Evolutionary conservation across 35 echinoderm and acorn worm species (phyloP), one percentile per base, ranked within the genome.

Genomic region (Strongylocentrotus purpuratus): DNA sequence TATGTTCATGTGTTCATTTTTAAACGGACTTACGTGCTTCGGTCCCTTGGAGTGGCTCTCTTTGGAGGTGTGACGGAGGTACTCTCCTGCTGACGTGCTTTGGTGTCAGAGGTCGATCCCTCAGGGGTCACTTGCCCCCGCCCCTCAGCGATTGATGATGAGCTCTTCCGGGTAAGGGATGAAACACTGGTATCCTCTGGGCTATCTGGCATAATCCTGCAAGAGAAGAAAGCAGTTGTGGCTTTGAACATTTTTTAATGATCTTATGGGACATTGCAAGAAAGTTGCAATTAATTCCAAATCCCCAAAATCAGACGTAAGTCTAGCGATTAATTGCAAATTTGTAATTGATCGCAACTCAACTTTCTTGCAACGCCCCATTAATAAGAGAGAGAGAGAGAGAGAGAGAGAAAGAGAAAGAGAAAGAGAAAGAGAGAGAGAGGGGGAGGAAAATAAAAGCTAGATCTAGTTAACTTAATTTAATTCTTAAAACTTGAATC

Each of bases 131-230:
- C 2, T 89, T 89, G 87, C 32, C 87, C 87, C 45, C 45, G 87
- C 32, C 87, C 45, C 87, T 9, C 33, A 45, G 87, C 14, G 32
- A 46, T 89, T 9, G 33, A 33, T 13, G 87, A 11, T 46, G 20
- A 89, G 45, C 87, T 33, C 45, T 89, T 46, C 20, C 33, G 45
- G 87, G 33, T 45, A 31, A 33, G 45, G 45, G 33, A 35, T 45
- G 31, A 89, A 89, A 7, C n/a, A 33, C 87, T 89, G 87, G 11
- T 46, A 46, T 89, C 87, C 45, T 89, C 87, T 35, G 87, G 87
- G 13, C 87, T 89, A 41, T 89, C 33, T 89, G 87, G 87, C 87
- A 89, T 89, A 46, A 33, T 89, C 87, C 87, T 89, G 11, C 33
- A 89, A 78, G 20, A n/a, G 7, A 78, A 78, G 18, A 0, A 78